Percentiles rank a stretch among this genome's conserved stretches.
Evolutionary conservation across 2,113 vertebrate species (phyloP).

Genomic region (Australoheros scitulus): DNA sequence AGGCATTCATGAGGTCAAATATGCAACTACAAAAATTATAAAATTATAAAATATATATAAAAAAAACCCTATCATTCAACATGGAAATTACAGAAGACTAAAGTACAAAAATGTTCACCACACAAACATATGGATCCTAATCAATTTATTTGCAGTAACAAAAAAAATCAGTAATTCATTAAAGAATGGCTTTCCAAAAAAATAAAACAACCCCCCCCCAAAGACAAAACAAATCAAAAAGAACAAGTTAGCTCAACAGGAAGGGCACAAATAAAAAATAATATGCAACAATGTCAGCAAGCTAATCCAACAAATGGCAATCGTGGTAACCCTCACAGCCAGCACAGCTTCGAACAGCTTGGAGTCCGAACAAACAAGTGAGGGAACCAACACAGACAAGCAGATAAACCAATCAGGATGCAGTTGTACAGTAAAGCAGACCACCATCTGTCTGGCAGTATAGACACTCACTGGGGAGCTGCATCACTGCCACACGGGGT

Average conservation of each 20-base stretch:
- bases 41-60: not conserved
- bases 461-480: constrained; percentile 47
- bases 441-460: constrained; percentile 61
- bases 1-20: not conserved
- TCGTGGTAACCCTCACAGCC: constrained; percentile 25
- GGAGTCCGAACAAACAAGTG: constrained; percentile 62
- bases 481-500: constrained; percentile 38
- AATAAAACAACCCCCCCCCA: no score
- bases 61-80: no score
- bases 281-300: constrained; percentile 31
- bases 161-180: not conserved
- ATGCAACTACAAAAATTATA: not conserved
- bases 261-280: constrained; percentile 4
- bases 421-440: constrained; percentile 59
- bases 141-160: not conserved
- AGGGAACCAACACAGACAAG: constrained; percentile 58
- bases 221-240: no score
- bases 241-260: not conserved
- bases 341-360: constrained; percentile 58
- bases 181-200: no score
- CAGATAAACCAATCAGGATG: constrained; percentile 69
- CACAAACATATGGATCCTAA: not conserved
- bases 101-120: not conserved
- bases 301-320: constrained; percentile 47
- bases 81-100: not conserved